These are phyloP conservation scores for Hemitrygon akajei DNA, from an alignment of 2,797 vertebrate species.

Conservation along the genomic window DNA sequence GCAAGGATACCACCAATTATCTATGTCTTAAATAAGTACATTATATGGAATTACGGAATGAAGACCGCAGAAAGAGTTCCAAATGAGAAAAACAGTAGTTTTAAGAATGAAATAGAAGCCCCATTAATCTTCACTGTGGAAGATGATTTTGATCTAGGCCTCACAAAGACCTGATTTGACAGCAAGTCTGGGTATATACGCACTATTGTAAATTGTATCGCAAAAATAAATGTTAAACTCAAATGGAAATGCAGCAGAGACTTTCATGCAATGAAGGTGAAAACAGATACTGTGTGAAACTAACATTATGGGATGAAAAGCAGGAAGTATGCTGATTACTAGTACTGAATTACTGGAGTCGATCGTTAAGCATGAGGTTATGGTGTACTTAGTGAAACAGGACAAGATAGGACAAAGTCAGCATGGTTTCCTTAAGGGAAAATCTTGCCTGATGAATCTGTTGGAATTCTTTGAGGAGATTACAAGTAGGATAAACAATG, in stretches of 20 bases:
- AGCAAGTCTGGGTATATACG: not conserved
- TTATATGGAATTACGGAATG: not conserved
- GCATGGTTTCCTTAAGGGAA: too few species aligned
- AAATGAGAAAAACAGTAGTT: not conserved
- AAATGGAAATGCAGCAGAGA: not conserved
- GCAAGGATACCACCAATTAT: not conserved
- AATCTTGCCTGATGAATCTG: too few species aligned
- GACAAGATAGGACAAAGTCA: too few species aligned
- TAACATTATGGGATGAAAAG: too few species aligned
- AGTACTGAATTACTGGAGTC: not conserved
- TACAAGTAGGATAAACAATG: too few species aligned
- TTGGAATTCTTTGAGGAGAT: too few species aligned
- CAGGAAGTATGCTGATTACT: not conserved
- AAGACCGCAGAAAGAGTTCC: not conserved
- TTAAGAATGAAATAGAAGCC: not conserved
- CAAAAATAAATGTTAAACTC: not conserved
- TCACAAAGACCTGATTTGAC: not conserved
- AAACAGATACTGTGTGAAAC: not conserved
- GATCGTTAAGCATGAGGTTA: too few species aligned
- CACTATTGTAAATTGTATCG: not conserved
- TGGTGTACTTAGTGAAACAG: too few species aligned
- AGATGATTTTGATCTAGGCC: not conserved
- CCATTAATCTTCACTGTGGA: not conserved
- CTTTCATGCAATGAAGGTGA: not conserved
- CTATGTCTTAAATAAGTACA: not conserved